phyloP scores from a whole-genome alignment of 2,113 vertebrate species.

The Stomatorhinus ivindoensis region DNA sequence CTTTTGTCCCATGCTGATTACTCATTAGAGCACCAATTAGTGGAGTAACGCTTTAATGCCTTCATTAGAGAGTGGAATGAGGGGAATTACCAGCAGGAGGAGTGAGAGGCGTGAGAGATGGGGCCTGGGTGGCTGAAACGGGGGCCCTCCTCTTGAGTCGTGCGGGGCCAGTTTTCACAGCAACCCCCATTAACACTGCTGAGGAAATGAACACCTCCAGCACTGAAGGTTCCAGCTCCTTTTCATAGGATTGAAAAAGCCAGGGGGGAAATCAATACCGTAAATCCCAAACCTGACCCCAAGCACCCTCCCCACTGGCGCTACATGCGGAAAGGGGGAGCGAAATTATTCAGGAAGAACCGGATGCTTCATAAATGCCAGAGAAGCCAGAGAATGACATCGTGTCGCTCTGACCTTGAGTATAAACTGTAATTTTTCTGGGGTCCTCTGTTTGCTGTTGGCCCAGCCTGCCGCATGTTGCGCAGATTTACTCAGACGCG shows the following conservation, averaged over 20 bases:
- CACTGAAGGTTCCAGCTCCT: neutral
- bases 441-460: neutral
- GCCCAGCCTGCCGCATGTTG: neutral
- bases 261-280: neutral
- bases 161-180: neutral
- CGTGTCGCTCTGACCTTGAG: neutral
- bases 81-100: constrained; percentile 37
- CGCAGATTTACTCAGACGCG: neutral
- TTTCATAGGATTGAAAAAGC: neutral
- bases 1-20: constrained; percentile 88
- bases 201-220: neutral
- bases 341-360: neutral
- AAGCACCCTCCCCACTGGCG: neutral
- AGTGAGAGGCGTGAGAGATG: constrained; percentile 24
- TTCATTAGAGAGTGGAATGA: constrained; percentile 64
- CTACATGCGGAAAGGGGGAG: neutral
- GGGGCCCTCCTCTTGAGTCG: neutral
- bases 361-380: neutral
- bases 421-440: neutral
- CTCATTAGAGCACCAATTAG: constrained; percentile 93
- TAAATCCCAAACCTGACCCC: neutral
- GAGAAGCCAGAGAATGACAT: neutral
- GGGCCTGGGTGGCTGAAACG: constrained; percentile 4
- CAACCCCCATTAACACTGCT: neutral
- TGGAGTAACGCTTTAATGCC: constrained; percentile 72